Evolutionary conservation across 2,797 vertebrate genomes (phyloP).

Genomic region (Huso huso): DNA sequence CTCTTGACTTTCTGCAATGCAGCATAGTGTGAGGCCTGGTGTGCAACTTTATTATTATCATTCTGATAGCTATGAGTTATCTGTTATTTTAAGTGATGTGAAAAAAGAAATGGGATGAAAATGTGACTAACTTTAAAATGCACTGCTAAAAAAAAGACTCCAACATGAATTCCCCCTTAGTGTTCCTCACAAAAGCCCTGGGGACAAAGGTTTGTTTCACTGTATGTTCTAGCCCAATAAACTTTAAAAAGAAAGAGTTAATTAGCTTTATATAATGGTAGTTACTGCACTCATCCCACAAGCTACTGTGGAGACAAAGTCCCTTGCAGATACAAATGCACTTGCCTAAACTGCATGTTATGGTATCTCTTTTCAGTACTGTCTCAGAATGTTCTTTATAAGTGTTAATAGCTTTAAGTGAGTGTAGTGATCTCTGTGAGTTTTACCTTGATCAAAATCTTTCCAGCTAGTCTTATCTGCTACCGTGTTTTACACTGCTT

Average conservation of each 20-base stretch:
- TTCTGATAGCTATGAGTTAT: background rate
- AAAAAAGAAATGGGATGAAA: background rate
- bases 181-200: too few species aligned
- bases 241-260: too few species aligned
- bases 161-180: too few species aligned
- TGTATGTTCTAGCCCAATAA: too few species aligned
- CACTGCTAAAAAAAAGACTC: too few species aligned
- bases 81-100: background rate
- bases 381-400: conserved; percentile 5
- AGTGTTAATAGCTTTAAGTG: conserved; percentile 9
- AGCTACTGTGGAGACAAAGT: background rate
- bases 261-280: too few species aligned
- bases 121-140: background rate
- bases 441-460: background rate
- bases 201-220: too few species aligned
- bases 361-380: background rate
- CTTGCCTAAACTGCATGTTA: background rate
- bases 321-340: too few species aligned
- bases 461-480: background rate
- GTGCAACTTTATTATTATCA: background rate
- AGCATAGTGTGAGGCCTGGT: background rate
- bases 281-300: too few species aligned
- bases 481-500: background rate
- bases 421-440: conserved; percentile 18
- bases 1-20: background rate